phyloP scores from a whole-genome alignment of 2,888 invertebrate genomes.

The Chrysomela aeneicollis region DNA sequence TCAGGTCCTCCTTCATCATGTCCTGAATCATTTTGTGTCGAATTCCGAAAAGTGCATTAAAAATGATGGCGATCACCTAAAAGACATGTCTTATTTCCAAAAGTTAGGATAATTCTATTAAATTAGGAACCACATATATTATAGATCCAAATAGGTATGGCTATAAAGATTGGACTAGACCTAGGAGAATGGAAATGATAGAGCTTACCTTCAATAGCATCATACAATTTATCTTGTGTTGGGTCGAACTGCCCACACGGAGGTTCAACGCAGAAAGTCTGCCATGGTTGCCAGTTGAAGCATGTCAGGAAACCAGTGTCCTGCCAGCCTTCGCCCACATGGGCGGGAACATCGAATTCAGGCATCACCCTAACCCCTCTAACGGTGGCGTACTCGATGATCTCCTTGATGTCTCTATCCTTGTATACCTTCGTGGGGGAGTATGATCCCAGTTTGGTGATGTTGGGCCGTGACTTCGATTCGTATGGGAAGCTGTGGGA shows the following conservation, averaged over 20 bases:
- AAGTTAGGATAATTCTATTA: too few relatives aligned
- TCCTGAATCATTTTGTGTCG: too few relatives aligned
- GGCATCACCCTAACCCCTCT: conserved; percentile 88
- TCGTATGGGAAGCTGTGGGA: conserved; percentile 93
- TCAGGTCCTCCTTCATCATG: too few relatives aligned
- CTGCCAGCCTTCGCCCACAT: conserved; percentile 89
- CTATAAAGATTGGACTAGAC: too few relatives aligned
- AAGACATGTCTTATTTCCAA: too few relatives aligned
- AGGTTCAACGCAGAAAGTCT: conserved; percentile 77
- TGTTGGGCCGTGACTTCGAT: conserved; percentile 74
- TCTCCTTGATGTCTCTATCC: conserved; percentile 49
- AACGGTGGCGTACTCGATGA: conserved; percentile 43
- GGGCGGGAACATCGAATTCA: conserved; percentile 92
- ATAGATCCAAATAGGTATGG: too few relatives aligned
- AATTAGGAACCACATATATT: too few relatives aligned
- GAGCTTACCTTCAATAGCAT: conserved; percentile 65
- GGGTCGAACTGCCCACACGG: conserved; percentile 88
- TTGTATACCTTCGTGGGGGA: conserved; percentile 74
- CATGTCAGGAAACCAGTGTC: conserved; percentile 72
- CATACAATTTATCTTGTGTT: conserved; percentile 72
- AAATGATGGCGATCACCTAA: too few relatives aligned
- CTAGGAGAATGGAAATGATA: too few relatives aligned
- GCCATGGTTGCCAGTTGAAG: conserved; percentile 80
- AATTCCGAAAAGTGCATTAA: too few relatives aligned
- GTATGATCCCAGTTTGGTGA: conserved; percentile 81